Evolutionary conservation across 2,797 vertebrate species (phyloP), one percentile per base, ranked within the genome.

Genomic region (Delichon dasypus): DNA sequence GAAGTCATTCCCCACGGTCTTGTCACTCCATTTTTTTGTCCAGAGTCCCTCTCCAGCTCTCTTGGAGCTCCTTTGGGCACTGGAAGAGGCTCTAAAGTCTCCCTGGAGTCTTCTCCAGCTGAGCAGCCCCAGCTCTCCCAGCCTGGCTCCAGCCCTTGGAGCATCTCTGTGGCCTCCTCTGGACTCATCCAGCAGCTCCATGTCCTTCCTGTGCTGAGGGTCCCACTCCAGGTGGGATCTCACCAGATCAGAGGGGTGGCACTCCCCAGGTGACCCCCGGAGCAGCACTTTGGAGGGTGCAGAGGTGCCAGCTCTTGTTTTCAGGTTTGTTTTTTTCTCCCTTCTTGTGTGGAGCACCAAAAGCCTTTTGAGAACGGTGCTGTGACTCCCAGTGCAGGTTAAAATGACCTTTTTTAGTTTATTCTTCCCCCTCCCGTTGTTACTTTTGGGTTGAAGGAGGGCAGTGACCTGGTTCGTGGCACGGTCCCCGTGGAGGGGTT

Each of bases 361-460:
- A 85, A 88, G 10, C 32, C 32, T 86, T 84, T 74, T 53, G 45
- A 26, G 71, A 75, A 9, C 70, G 0, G 0, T 21, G 44, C 73
- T 74, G 32, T 40, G 71, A 51, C 38, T 64, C 44, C 77, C 1
- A 1, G 3, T 78, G 27, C 20, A 27, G 62, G 83, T 84, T 90
- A 78, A 92, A 95, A 92, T 73, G 25, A 89, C 80, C 47, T 64
- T 89, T 94, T 86, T 86, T 2, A 25, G 22, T 92, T 82, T 44
- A 38, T 93, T 64, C 27, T 27, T 58, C 57, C 40, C 16, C 9
- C 2, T 72, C 44, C 7, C 3, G 0, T 2, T 51, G 47, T 86
- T 90, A 25, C 55, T 81, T 81, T 62, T 54, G 74, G n/a, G 47
- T 7, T 13, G 70, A 50, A 77, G 70, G 48, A 88, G 53, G 40